Evolutionary conservation across 2,113 vertebrate species (phyloP).

Genomic region (Gasterosteus aculeatus): DNA sequence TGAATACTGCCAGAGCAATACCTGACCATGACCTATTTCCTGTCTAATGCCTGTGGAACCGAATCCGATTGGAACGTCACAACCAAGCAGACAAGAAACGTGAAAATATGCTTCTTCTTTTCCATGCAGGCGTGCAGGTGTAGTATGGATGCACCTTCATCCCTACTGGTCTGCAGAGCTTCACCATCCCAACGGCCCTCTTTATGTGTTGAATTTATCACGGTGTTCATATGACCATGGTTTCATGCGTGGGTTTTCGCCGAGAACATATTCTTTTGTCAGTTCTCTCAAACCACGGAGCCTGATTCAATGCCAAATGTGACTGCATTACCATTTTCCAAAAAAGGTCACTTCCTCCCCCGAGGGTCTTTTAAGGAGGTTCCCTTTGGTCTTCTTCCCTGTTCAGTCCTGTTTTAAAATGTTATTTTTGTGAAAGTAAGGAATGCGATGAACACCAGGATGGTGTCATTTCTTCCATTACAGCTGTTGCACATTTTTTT

Average conservation of each 20-base stretch:
- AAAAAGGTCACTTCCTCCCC: neutral
- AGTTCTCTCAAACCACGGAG: neutral
- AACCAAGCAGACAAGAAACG: neutral
- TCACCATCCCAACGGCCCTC: neutral
- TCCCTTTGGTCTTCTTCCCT: neutral
- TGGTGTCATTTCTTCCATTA: neutral
- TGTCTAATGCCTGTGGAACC: neutral
- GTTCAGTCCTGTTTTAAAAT: neutral
- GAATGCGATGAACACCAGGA: too few relatives aligned
- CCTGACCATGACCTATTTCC: slow-evolving; percentile 2
- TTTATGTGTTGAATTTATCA: neutral
- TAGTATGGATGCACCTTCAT: neutral
- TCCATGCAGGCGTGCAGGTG: neutral
- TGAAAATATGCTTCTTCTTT: neutral
- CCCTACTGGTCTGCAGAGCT: neutral
- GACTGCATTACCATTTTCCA: neutral
- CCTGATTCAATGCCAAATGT: neutral
- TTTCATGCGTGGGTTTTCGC: neutral
- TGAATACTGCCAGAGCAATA: neutral
- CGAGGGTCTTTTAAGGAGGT: neutral
- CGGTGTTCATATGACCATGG: neutral
- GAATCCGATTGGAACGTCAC: neutral
- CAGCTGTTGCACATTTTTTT: neutral
- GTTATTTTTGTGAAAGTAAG: too few relatives aligned
- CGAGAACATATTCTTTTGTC: neutral